Conservation (phyloP, 2,888 invertebrate genomes). For the Reticulitermes lucifugus region DNA sequence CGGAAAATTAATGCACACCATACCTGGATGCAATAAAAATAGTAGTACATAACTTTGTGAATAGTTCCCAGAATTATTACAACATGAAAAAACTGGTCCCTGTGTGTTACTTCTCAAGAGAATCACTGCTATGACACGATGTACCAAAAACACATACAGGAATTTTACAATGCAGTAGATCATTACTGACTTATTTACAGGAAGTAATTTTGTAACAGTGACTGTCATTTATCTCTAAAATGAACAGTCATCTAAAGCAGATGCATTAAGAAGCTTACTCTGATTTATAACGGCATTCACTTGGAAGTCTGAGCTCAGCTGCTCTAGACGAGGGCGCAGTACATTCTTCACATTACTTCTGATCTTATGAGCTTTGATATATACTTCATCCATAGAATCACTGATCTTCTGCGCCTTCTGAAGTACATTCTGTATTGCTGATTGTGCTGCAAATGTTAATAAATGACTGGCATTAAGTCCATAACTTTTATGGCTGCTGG, state of each 20-base stretch:
- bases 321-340: conserved; percentile 42
- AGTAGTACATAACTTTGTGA: too few species aligned
- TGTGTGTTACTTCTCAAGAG: too few species aligned
- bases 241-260: background rate
- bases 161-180: background rate
- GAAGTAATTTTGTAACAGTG: background rate
- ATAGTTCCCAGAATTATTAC: too few species aligned
- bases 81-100: too few species aligned
- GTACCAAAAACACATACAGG: background rate
- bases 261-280: conserved; percentile 28
- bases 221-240: too few species aligned
- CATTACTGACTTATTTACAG: background rate
- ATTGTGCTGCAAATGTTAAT: background rate
- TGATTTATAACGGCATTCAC: conserved; percentile 44
- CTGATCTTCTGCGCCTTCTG: conserved; percentile 15
- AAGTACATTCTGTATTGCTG: background rate
- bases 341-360: conserved; percentile 24
- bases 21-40: too few species aligned
- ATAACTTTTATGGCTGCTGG: too few species aligned
- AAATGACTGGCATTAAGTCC: too few species aligned
- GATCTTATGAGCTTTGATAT: background rate
- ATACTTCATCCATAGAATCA: conserved; percentile 20
- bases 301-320: conserved; percentile 47
- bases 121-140: too few species aligned
- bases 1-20: too few species aligned